phyloP scores from a whole-genome alignment of 2,888 invertebrate genomes.

The Polydesmus complanatus region DNA sequence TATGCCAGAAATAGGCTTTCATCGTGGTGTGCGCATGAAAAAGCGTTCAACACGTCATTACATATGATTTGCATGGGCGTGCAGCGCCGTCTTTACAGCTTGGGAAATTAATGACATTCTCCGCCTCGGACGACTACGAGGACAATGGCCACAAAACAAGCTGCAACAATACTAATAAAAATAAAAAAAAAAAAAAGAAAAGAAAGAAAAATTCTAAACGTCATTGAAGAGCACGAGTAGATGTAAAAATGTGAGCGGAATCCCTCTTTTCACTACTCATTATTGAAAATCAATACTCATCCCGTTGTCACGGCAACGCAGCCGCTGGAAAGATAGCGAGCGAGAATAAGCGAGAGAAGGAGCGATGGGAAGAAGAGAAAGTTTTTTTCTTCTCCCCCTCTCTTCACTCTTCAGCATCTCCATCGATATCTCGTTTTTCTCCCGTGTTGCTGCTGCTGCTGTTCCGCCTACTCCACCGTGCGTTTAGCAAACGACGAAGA shows the following conservation, averaged over 20 bases:
- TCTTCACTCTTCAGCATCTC: neutral
- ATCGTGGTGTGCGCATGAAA: neutral
- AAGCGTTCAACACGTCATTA: neutral
- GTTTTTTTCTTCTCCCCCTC: neutral
- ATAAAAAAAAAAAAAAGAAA: too few species aligned
- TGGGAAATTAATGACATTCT: neutral
- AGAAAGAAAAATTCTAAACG: too few species aligned
- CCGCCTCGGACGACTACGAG: neutral
- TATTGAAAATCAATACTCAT: slow-evolving; percentile 14
- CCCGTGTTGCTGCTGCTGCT: neutral
- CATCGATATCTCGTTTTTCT: neutral
- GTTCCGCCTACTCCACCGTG: neutral
- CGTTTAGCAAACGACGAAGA: neutral
- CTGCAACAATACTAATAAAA: too few species aligned
- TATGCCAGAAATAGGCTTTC: neutral
- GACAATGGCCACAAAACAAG: neutral
- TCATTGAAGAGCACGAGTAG: too few species aligned
- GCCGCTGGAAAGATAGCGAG: neutral
- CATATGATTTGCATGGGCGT: neutral
- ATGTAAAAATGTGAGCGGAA: neutral
- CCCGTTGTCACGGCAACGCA: slow-evolving; percentile 7
- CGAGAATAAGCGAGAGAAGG: neutral
- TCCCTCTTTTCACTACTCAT: slow-evolving; percentile 5
- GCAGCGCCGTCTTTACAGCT: neutral
- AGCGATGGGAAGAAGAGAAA: neutral